These are phyloP conservation scores for Eucidaris tribuloides DNA, from an alignment of 35 echinoderm and acorn worm species.

Conservation along the genomic window DNA sequence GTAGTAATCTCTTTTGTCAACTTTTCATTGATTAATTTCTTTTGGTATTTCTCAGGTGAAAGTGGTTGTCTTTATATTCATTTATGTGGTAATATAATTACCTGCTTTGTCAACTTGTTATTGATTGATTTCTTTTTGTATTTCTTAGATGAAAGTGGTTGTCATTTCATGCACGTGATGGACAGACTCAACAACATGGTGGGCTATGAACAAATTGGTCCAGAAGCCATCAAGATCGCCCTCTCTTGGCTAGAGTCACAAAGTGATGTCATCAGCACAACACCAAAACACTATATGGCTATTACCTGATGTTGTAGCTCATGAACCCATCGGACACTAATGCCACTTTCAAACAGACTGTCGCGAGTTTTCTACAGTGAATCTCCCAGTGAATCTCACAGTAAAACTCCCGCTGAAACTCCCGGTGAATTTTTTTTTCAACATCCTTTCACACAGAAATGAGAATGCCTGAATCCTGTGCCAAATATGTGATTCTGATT, in stretches of 20 bases:
- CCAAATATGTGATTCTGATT: too few species aligned
- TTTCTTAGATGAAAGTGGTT: constrained; percentile 44
- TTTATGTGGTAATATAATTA: too few species aligned
- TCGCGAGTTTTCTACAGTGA: too few species aligned
- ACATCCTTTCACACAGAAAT: too few species aligned
- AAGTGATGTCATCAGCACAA: constrained; percentile 58
- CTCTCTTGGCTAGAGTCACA: constrained; percentile 39
- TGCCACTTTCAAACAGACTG: too few species aligned
- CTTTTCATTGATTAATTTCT: neutral
- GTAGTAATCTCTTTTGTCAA: neutral
- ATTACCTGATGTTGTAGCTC: constrained; percentile 22
- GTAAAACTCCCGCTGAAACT: too few species aligned
- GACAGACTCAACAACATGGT: constrained; percentile 21
- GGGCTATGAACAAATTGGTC: constrained; percentile 16
- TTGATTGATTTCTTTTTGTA: neutral
- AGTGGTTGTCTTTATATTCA: too few species aligned
- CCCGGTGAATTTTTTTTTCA: too few species aligned
- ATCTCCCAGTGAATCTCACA: too few species aligned
- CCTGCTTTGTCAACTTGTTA: neutral
- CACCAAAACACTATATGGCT: constrained; percentile 50
- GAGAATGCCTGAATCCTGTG: too few species aligned
- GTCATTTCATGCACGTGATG: constrained; percentile 44
- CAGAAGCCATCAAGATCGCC: constrained; percentile 9
- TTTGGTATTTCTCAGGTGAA: too few species aligned
- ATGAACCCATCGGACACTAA: too few species aligned